Evolutionary conservation across 2,888 invertebrate genomes (phyloP).

Genomic region (Sinelater perroti): DNA sequence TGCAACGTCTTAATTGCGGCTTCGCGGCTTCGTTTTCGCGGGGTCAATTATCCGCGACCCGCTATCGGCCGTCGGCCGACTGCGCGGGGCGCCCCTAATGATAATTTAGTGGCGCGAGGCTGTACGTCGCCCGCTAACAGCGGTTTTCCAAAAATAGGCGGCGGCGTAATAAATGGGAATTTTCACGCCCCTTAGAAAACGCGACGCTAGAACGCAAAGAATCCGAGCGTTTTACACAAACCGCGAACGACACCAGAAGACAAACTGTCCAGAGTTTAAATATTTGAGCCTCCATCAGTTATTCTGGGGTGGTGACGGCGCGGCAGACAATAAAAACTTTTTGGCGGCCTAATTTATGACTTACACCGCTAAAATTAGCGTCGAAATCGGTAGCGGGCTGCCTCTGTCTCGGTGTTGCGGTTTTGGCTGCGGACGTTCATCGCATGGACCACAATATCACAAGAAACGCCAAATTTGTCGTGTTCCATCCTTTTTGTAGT

Average conservation of each 20-base stretch:
- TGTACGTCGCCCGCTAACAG: slow-evolving; percentile 12
- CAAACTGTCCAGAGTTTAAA: slow-evolving; percentile 31
- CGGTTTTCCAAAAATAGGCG: slow-evolving; percentile 25
- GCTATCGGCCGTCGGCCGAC: no score
- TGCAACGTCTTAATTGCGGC: no score
- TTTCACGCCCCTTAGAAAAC: slow-evolving; percentile 42
- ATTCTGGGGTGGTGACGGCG: slow-evolving; percentile 28
- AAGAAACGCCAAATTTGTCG: no score
- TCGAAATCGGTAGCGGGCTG: slow-evolving; percentile 26
- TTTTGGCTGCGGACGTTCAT: no score
- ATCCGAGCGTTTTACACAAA: slow-evolving; percentile 39
- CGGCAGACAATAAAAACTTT: slow-evolving; percentile 35
- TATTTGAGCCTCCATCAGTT: slow-evolving; percentile 33
- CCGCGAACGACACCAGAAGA: slow-evolving; percentile 33
- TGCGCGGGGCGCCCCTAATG: no score
- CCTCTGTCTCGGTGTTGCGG: slow-evolving; percentile 3
- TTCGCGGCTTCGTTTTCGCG: no score
- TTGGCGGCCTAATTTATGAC: slow-evolving; percentile 34
- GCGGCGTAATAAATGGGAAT: slow-evolving; percentile 32
- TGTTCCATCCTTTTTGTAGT: no score
- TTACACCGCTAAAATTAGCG: slow-evolving; percentile 38
- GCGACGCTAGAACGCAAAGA: slow-evolving; percentile 39
- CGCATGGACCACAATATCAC: no score
- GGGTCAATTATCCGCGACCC: no score
- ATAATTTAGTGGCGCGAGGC: slow-evolving; percentile 22